phyloP scores from a whole-genome alignment of 2,113 vertebrate species.

The Podilymbus podiceps region DNA sequence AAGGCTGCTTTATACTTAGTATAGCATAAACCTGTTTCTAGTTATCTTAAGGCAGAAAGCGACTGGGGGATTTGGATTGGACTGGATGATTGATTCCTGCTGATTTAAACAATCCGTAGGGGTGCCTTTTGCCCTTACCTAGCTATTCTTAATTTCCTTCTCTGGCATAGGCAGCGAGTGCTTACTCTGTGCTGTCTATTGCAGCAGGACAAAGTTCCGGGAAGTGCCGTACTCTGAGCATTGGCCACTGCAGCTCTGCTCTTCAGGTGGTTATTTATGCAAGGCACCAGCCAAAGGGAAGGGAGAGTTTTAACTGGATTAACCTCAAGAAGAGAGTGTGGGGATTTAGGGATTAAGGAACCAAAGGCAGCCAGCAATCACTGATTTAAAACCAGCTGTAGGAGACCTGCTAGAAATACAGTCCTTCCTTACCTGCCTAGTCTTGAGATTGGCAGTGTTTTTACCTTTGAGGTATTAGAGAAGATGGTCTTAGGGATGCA shows the following conservation, averaged over 20 bases:
- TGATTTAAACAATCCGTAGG: background rate
- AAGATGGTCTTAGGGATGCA: background rate
- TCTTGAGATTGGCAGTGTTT: background rate
- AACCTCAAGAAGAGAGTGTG: constrained; percentile 51
- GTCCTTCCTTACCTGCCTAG: background rate
- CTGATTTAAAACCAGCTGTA: background rate
- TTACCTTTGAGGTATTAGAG: background rate
- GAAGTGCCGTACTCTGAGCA: background rate
- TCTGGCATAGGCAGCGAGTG: background rate
- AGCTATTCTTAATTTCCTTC: constrained; percentile 17
- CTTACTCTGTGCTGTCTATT: background rate
- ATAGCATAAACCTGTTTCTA: constrained; percentile 45
- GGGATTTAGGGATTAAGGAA: constrained; percentile 65
- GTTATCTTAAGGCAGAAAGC: constrained; percentile 51
- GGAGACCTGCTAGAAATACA: background rate
- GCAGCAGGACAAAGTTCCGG: background rate
- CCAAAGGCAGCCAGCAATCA: constrained; percentile 40
- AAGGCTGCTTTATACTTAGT: constrained; percentile 49
- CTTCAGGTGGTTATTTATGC: constrained; percentile 34
- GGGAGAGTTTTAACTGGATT: constrained; percentile 69
- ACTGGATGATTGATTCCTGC: constrained; percentile 46
- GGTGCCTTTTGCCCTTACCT: constrained; percentile 16
- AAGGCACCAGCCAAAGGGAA: background rate
- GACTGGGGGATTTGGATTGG: constrained; percentile 23
- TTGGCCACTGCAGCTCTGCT: background rate